These are phyloP conservation scores for Mustela lutreola DNA, from an alignment of 2,113 vertebrate species.

Conservation along the genomic window DNA sequence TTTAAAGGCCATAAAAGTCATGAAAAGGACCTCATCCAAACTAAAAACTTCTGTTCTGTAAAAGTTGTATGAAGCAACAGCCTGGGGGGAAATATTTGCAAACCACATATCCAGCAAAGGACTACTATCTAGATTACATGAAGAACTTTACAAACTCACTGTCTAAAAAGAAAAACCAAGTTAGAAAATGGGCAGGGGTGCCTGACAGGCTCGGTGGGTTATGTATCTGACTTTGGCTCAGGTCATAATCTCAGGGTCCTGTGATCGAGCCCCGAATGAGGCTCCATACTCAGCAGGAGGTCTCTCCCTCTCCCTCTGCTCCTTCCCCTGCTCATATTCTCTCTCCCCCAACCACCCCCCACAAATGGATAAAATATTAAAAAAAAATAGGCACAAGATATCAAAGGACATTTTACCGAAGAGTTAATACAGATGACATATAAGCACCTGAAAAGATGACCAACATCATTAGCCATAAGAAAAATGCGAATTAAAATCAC, in stretches of 20 bases:
- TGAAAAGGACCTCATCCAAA: neutral
- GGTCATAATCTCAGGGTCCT: neutral
- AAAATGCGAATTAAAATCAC: neutral
- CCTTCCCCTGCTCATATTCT: neutral
- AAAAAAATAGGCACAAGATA: neutral
- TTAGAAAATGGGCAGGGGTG: neutral
- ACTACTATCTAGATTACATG: neutral
- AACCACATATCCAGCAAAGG: neutral
- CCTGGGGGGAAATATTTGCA: neutral
- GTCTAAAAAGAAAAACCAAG: neutral
- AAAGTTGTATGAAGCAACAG: neutral
- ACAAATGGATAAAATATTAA: neutral
- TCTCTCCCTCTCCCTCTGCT: neutral
- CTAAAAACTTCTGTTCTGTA: neutral
- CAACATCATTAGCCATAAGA: neutral
- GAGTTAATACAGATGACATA: neutral
- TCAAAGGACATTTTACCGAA: neutral
- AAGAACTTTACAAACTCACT: neutral
- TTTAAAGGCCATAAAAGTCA: conserved; percentile 52
- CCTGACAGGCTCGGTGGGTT: neutral
- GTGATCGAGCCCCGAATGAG: neutral
- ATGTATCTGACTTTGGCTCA: neutral
- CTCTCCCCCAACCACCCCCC: neutral
- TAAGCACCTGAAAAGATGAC: neutral
- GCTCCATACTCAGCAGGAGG: neutral